Evolutionary conservation across 2,888 invertebrate species (phyloP), one percentile per base, ranked within the genome.

Genomic region (Brachylomia viminalis): DNA sequence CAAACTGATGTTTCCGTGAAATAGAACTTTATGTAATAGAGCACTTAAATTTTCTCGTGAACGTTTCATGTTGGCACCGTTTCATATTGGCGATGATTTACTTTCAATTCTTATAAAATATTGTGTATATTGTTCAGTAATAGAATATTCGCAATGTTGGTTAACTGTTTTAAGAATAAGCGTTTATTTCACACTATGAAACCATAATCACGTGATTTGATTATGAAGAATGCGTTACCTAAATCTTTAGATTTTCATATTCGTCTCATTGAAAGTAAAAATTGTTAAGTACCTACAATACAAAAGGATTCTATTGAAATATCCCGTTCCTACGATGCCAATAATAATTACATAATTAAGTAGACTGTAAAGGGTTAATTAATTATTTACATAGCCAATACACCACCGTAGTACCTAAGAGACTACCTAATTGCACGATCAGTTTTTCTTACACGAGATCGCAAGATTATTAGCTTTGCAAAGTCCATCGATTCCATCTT

Each of bases 61-160:
- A 68, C 70, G 58, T 62, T 84, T 84, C 66, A 61, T 64, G 74
- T 77, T 82, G 78, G 75, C 87, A 85, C 52, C 45, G 74, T 71
- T 87, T 75, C 73, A 73, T 82, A 82, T 72, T 72, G 72, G 49
- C 58, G 59, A 75, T 75, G 83, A 86, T 84, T 84, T 84, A 85
- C 59, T 74, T 68, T 64, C 69, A 72, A 80, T 74, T 68, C 70
- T 58, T 80, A 72, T 72, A 47, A 77, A 81, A 80, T 72, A 78
- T 65, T 75, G 64, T 64, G 27, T 72, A 54, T 58, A 81, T 64
- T 71, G 66, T 69, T 75, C 64, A 73, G 49, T 69, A 65, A 62
- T 68, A 70, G 49, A 76, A 81, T 74, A n/a, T 70, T 75, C 15
- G 66, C 54, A 77, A 72, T 42, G n/a, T 56, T 27, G 5, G 10